phyloP scores from a whole-genome alignment of 2,888 invertebrate species.

The Alsophila aescularia region DNA sequence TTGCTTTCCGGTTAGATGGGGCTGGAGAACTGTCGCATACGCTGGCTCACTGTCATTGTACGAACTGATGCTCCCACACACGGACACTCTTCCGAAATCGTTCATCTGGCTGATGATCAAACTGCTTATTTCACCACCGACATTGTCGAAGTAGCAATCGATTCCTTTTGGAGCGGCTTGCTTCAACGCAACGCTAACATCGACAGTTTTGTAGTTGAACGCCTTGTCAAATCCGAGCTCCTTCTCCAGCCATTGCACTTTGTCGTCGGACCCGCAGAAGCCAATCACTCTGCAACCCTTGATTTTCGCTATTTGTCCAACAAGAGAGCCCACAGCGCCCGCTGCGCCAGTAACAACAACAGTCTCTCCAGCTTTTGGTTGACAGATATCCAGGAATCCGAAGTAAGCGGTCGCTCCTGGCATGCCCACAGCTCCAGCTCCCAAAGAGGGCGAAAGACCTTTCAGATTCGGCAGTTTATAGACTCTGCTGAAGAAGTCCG shows the following conservation, averaged over 20 bases:
- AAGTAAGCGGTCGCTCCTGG: conserved; percentile 90
- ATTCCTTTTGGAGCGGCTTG: conserved; percentile 87
- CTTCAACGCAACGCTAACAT: conserved; percentile 81
- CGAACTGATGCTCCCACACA: conserved; percentile 68
- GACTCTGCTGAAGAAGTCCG: conserved; percentile 32
- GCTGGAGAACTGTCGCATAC: conserved; percentile 77
- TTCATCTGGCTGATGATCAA: conserved; percentile 86
- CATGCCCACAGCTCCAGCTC: conserved; percentile 87
- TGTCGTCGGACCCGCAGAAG: conserved; percentile 88
- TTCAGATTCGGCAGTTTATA: conserved; percentile 83
- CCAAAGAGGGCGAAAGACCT: conserved; percentile 80
- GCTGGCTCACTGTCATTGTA: conserved; percentile 60
- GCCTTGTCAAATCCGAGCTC: conserved; percentile 88
- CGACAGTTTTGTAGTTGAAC: conserved; percentile 88
- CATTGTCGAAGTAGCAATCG: conserved; percentile 91
- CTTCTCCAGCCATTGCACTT: conserved; percentile 87
- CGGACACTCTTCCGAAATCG: conserved; percentile 83
- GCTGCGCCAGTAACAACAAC: conserved; percentile 89
- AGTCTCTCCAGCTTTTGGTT: conserved; percentile 88
- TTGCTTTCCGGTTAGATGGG: conserved; percentile 60
- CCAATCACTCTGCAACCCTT: conserved; percentile 87
- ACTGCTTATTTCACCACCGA: conserved; percentile 87
- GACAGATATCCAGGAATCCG: conserved; percentile 88
- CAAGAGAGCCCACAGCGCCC: conserved; percentile 89
- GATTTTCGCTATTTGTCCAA: conserved; percentile 91